Evolutionary conservation across 2,888 invertebrate genomes (phyloP), one percentile per base, ranked within the genome.

Genomic region (Lissocephala sabroskyi): DNA sequence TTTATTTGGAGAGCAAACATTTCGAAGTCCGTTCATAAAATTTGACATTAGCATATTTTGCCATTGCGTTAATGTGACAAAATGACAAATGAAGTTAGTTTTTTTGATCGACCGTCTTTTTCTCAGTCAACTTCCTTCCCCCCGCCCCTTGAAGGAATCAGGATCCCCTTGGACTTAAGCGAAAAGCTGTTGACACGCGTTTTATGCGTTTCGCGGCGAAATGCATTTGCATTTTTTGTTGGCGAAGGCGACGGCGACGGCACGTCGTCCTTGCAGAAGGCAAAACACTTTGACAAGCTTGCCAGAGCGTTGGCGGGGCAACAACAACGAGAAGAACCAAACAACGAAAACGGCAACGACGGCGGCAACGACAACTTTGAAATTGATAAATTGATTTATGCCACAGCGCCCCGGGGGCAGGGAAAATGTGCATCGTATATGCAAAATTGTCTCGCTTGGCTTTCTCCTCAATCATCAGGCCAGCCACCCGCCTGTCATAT

Each of bases 31-130:
- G 73, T 68, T 68, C 76, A 71, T 68, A 65, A 74, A 68, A 65
- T 74, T 65, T 74, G 77, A 77, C 77, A 70, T 70, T 70, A 65
- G 70, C 75, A 74, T 71, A 74, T 68, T 78, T 80, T 80, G 75
- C 73, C 76, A 79, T 71, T 75, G 75, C 78, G 81, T 77, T 79
- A 79, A 80, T 80, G 79, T 80, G 82, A 79, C 81, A 80, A 80
- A 79, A 70, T 80, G 80, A 80, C 80, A 81, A 81, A 81, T 80
- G 73, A 75, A 75, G 67, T 53, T 58, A 49, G 57, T 40, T 35
- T 14, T 35, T 17, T 9, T 14, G 13, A n/a, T n/a, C n/a, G n/a
- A n/a, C 13, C 30, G 5, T 17, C 16, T 35, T 16, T 33, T 13
- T 11, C 33, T 7, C 33, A 16, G 33, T 13, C 33, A 13, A 3